Percentiles rank a stretch among this genome's conserved stretches.
phyloP scores from a whole-genome alignment of 2,888 invertebrate genomes.

The Dysmachus trigonus region DNA sequence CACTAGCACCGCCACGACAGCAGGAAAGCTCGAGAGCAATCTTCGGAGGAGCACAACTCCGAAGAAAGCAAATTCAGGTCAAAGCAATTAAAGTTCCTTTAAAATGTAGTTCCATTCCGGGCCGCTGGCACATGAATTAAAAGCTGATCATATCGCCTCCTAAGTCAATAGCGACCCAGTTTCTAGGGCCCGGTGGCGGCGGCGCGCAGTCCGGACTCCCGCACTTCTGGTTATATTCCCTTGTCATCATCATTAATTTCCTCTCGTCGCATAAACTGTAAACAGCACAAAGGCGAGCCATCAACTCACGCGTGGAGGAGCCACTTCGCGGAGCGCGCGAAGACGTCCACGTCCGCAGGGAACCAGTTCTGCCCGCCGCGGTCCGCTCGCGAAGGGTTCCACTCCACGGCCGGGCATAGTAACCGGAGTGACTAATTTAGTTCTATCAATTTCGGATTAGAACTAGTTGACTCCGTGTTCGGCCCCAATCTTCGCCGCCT shows the following conservation, averaged over 20 bases:
- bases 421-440: slow-evolving; percentile 29
- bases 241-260: slow-evolving; percentile 43
- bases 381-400: not conserved
- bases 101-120: not conserved
- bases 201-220: slow-evolving; percentile 2
- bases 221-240: slow-evolving; percentile 36
- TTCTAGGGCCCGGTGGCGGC: not conserved
- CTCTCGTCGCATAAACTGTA: slow-evolving; percentile 13
- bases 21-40: not conserved
- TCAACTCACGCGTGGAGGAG: not conserved
- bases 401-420: not conserved
- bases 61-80: slow-evolving; percentile 7
- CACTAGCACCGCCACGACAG: not conserved
- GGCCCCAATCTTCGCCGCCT: slow-evolving; percentile 8
- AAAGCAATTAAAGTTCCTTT: slow-evolving; percentile 37
- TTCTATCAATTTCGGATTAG: slow-evolving; percentile 41
- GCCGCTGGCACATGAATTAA: slow-evolving; percentile 13
- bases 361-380: not conserved
- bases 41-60: not conserved
- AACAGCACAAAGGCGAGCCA: not conserved
- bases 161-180: slow-evolving; percentile 30
- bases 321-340: not conserved
- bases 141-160: slow-evolving; percentile 20
- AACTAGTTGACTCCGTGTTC: slow-evolving; percentile 31
- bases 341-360: not conserved